These are phyloP conservation scores for Bergia puertoricense DNA, from an alignment of 92 coral and sea anemone genomes.

Conservation along the genomic window DNA sequence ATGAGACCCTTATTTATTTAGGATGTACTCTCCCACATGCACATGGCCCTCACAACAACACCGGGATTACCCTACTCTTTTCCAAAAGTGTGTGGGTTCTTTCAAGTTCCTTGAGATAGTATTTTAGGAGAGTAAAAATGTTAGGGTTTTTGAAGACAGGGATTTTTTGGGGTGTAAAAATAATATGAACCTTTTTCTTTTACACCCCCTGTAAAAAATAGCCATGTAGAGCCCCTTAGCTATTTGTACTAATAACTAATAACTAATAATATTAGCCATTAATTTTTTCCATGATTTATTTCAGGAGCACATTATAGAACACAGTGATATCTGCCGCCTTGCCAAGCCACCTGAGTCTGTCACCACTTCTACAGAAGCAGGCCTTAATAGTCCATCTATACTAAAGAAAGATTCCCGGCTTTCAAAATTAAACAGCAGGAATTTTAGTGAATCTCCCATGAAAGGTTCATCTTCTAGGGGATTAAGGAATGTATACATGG, in stretches of 20 bases:
- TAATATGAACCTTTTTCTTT: no score
- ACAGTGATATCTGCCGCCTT: conserved; percentile 76
- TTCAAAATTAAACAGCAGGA: conserved; percentile 13
- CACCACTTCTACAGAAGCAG: conserved; percentile 50
- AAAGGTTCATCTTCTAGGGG: conserved; percentile 65
- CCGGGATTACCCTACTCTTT: no score
- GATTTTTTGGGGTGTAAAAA: no score
- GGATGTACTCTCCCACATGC: no score
- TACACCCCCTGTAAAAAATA: no score
- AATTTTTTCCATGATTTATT: background rate
- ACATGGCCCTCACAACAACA: no score
- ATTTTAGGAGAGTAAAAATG: no score
- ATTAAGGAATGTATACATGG: conserved; percentile 43
- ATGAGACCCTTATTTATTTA: no score
- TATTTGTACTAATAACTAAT: background rate
- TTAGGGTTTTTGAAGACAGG: no score
- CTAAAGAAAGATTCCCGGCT: conserved; percentile 76
- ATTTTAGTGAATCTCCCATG: conserved; percentile 47
- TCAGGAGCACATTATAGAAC: conserved; percentile 78
- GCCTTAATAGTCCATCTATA: conserved; percentile 66
- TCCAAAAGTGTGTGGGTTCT: no score
- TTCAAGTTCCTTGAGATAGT: no score
- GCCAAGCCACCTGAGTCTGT: conserved; percentile 72
- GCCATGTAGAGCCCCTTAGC: no score
- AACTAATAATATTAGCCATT: background rate